Conservation (phyloP, 2,113 vertebrate genomes). For the Pollimyrus isidori region DNA sequence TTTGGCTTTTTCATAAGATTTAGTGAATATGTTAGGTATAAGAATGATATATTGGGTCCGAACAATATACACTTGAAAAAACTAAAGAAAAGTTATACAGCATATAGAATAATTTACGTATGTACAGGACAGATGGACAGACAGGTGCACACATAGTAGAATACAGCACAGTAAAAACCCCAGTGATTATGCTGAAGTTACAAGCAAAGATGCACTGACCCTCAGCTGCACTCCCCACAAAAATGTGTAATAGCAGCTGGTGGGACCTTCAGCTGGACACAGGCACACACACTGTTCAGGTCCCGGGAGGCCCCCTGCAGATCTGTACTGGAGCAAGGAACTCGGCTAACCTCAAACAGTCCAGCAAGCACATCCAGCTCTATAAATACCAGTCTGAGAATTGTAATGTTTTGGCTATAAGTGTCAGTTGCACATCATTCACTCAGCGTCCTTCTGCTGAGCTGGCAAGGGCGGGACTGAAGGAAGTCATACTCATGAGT, state of each 20-base stretch:
- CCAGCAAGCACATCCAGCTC: neutral
- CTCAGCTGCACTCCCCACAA: neutral
- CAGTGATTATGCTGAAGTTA: neutral
- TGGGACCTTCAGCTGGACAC: neutral
- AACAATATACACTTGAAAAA: neutral
- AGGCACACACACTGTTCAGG: neutral
- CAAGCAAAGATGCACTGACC: neutral
- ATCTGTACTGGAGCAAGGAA: neutral
- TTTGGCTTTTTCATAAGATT: neutral
- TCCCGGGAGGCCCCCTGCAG: neutral
- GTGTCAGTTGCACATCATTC: neutral
- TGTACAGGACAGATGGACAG: no score
- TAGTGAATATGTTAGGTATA: neutral
- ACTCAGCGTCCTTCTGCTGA: neutral
- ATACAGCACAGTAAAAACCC: neutral
- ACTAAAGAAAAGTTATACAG: neutral
- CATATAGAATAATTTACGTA: neutral
- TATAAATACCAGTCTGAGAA: neutral
- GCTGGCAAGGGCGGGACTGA: neutral
- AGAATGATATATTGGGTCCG: neutral
- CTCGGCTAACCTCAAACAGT: neutral
- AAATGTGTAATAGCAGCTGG: neutral
- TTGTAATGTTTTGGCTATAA: neutral
- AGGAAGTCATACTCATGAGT: neutral
- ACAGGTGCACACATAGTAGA: no score